phyloP scores from a whole-genome alignment of 2,113 vertebrate genomes.

The Gymnorhina tibicen region DNA sequence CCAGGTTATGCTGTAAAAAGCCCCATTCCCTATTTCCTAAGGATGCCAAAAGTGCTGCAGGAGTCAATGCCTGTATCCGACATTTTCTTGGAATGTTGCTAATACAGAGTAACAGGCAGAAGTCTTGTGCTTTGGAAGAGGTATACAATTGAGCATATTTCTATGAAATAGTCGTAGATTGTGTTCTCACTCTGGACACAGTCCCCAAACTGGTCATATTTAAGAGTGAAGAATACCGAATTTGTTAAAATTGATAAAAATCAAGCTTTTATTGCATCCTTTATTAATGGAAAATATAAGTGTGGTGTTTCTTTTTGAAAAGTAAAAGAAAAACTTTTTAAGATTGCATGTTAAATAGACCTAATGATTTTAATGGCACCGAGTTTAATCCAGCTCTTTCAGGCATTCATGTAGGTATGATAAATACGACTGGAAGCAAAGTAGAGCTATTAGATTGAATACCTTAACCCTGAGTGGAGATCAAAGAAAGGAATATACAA shows the following conservation, averaged over 20 bases:
- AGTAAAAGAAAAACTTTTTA: neutral
- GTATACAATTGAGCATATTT: neutral
- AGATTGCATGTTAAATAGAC: neutral
- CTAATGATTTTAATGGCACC: neutral
- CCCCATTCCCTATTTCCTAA: neutral
- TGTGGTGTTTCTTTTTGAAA: neutral
- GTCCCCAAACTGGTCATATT: neutral
- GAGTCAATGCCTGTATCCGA: rapidly evolving
- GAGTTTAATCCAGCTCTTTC: neutral
- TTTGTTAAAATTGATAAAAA: neutral
- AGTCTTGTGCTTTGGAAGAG: neutral
- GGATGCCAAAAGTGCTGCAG: neutral
- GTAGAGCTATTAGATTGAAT: neutral
- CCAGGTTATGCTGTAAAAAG: neutral
- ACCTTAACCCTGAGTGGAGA: neutral
- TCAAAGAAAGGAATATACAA: neutral
- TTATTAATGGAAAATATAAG: neutral
- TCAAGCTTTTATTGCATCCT: neutral
- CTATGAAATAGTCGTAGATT: neutral
- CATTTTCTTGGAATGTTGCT: neutral
- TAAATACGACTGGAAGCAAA: neutral
- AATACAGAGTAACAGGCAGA: neutral
- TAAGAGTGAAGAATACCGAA: neutral
- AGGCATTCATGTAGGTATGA: neutral
- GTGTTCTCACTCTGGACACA: neutral